Evolutionary conservation across 2,888 invertebrate species (phyloP), one percentile per base, ranked within the genome.

Genomic region (Andrena haemorrhoa): DNA sequence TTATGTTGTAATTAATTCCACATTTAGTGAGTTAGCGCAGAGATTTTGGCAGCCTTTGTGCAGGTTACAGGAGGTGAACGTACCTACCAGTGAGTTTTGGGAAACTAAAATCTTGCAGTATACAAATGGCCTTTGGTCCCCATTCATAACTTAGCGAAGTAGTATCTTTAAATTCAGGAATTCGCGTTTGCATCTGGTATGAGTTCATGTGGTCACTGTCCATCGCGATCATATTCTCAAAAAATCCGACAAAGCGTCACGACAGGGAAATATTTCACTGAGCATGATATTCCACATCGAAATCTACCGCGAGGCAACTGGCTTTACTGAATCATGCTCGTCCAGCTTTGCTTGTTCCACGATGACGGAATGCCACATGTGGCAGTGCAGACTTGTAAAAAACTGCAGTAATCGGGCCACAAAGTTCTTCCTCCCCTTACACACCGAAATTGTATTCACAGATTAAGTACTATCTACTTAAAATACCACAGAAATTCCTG

Each of bases 331-430:
- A 33, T 33, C 33, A 6, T 33, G 20, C 3, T 33, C 33, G n/a
- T 20, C 33, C 16, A 35, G 33, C 33, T 61, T 61, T 33, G 33
- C 61, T 41, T 64, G 41, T 33, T 51, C 1, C 66, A 33, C 12
- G 51, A 66, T 20, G 51, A 66, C 20, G 23, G 29, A 51, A 35
- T 33, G 12, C 53, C 69, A 58, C 69, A 69, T 26, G 56, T 69
- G 69, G 56, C 56, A 4, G 23, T 6, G n/a, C 35, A 56, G 35
- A 69, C 69, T 8, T 12, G 26, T 33, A 35, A 56, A 26, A 69
- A 69, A 69, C 35, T 56, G 23, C 16, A 41, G 26, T 35, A 69
- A 69, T 26, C 33, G 4, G 35, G 26, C 8, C 35, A 53, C 26
- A 35, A 58, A 35, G 35, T 58, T 41, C 23, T 69, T n/a, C 56